phyloP scores from a whole-genome alignment of 2,113 vertebrate species.

The Furnarius figulus region DNA sequence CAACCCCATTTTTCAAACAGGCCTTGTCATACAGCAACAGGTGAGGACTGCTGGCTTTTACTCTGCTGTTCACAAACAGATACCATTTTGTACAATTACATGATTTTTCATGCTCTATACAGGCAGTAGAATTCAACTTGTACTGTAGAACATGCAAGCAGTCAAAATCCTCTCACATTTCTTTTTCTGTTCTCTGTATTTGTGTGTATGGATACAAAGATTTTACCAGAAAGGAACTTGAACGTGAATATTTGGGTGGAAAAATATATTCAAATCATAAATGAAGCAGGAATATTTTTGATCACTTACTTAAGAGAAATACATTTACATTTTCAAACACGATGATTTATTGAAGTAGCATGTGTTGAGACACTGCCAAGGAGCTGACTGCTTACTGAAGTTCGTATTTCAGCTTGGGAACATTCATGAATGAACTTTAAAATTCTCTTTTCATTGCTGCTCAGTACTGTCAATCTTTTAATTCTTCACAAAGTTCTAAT shows the following conservation, averaged over 20 bases:
- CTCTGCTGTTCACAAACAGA: constrained; percentile 12
- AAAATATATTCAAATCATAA: constrained; percentile 59
- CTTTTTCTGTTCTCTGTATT: constrained; percentile 24
- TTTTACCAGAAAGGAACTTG: constrained; percentile 51
- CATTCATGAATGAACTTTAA: constrained; percentile 7
- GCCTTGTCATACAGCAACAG: not conserved
- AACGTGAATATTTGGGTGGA: constrained; percentile 48
- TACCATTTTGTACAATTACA: not conserved
- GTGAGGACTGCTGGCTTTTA: constrained; percentile 13
- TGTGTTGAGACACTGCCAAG: constrained; percentile 38
- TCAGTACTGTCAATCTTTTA: constrained; percentile 32
- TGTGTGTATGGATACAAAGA: constrained; percentile 12
- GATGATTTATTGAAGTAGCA: constrained; percentile 59
- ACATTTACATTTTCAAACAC: constrained; percentile 68
- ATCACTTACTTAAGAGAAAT: constrained; percentile 57
- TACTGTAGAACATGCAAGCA: not conserved
- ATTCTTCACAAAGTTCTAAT: constrained; percentile 57
- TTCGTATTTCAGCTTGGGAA: not conserved
- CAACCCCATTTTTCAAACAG: not conserved
- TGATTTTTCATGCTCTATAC: not conserved
- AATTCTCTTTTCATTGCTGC: constrained; percentile 40
- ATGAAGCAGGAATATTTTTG: constrained; percentile 65
- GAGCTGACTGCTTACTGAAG: not conserved
- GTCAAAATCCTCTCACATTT: not conserved
- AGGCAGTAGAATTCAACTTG: not conserved